Base-by-base conservation (phyloP, 2,888 invertebrate genomes). In the Dendrolimus houi region DNA sequence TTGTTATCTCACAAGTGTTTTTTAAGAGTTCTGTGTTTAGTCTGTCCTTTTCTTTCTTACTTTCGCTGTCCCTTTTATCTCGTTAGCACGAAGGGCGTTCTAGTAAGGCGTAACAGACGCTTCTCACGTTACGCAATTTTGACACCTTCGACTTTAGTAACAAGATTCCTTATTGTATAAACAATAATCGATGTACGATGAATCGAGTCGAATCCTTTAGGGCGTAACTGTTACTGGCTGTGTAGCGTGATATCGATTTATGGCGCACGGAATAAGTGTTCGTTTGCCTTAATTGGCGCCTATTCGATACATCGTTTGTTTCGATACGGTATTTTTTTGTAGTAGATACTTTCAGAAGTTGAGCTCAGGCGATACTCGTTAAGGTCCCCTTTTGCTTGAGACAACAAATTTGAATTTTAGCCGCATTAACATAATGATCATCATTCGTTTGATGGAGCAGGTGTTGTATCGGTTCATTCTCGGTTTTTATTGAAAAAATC, bases 1-100 rank as follows among this genome's bases (percentile, higher is more conserved):
- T 89, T 90, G 90, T 90, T 89, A 90, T 88, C 85, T 85, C 86
- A 86, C 87, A 87, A 89, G 90, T 89, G 90, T 88, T 90, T 89
- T 89, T 88, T 86, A 83, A 89, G 87, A 85, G 87, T 79, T 85
- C 81, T 87, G 85, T 86, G 84, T 82, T 80, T 86, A 79, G 78
- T 79, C 72, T 74, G 70, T 72, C 79, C 77, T 75, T 66, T 77
- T 87, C 82, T 66, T 71, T 64, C 86, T 64, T 64, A 68, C 62
- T 29, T 29, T 29, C 29, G 73, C 71, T 77, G 71, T 88, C 87
- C 79, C 83, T 68, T 75, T 88, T 82, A 72, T 85, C 90, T 89
- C 79, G 89, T 90, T 89, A 90, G 83, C 78, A 71, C 71, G 64
- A 65, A 81, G 81, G 86, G 88, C 83, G 86, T 83, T 83, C 81